Percentiles rank a stretch among this genome's conserved stretches.
Conservation (phyloP, 2,113 vertebrate genomes). For the Cromileptes altivelis region DNA sequence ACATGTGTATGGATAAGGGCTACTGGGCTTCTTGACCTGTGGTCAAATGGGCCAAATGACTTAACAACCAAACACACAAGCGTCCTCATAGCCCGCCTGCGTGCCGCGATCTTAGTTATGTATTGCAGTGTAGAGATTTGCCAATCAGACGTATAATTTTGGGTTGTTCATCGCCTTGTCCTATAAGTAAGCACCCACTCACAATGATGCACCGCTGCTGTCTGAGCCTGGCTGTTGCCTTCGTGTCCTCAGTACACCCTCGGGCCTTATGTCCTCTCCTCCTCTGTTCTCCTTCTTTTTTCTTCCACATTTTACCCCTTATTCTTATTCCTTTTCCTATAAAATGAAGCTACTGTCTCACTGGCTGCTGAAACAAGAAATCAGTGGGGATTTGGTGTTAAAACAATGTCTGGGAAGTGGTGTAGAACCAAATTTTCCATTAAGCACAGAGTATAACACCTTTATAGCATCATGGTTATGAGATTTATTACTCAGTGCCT, state of each 20-base stretch:
- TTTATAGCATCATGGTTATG: slow-evolving; percentile 10
- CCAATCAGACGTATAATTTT: slow-evolving; percentile 30
- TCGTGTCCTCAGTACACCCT: slow-evolving; percentile 47
- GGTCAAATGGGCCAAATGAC: neutral
- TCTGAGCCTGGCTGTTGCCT: slow-evolving; percentile 34
- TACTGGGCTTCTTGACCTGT: neutral
- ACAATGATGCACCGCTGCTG: slow-evolving; percentile 68
- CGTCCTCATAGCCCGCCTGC: neutral
- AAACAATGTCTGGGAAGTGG: neutral
- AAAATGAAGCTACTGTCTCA: slow-evolving; percentile 32
- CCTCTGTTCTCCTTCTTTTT: slow-evolving; percentile 6
- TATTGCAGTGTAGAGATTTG: slow-evolving; percentile 4
- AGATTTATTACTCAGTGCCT: neutral
- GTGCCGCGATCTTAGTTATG: neutral
- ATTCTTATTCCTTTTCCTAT: slow-evolving; percentile 32
- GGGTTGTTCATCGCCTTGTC: slow-evolving; percentile 19
- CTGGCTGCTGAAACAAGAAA: slow-evolving; percentile 17
- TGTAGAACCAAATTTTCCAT: slow-evolving; percentile 6
- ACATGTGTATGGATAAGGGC: too few relatives aligned
- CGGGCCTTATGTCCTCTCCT: slow-evolving; percentile 39
- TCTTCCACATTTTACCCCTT: slow-evolving; percentile 5
- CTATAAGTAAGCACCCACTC: slow-evolving; percentile 64
- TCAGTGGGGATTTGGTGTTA: slow-evolving; percentile 24
- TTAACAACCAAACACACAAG: neutral
- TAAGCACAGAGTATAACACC: slow-evolving; percentile 14